Evolutionary conservation across 2,113 vertebrate genomes (phyloP).

Genomic region (Ahaetulla prasina): DNA sequence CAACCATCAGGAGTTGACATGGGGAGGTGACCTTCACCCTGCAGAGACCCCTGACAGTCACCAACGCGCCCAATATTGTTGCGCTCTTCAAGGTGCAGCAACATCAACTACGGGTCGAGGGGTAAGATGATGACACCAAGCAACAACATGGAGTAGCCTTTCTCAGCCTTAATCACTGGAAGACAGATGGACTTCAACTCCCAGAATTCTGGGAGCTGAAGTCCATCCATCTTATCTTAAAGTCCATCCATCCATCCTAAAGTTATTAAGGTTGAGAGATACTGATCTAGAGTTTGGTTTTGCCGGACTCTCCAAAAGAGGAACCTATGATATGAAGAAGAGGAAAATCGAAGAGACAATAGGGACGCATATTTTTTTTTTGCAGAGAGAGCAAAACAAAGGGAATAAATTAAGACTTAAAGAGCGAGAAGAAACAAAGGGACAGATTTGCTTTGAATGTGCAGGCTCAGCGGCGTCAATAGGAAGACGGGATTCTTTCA

Average conservation of each 20-base stretch:
- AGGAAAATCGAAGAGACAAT: not conserved
- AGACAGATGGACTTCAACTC: too few species aligned
- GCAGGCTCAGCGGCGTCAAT: conserved; percentile 10
- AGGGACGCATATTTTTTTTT: not conserved
- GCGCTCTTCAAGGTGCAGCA: not conserved
- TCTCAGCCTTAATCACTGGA: too few species aligned
- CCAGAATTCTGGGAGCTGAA: not conserved
- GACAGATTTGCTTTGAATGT: conserved; percentile 21
- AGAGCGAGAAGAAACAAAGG: conserved; percentile 21
- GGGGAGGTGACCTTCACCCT: too few species aligned
- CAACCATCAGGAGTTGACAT: not conserved
- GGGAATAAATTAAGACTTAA: conserved; percentile 17
- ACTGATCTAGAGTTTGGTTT: not conserved
- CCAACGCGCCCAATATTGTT: too few species aligned
- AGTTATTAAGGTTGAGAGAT: not conserved
- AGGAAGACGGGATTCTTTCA: conserved; percentile 19
- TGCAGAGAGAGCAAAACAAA: not conserved
- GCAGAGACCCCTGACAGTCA: too few species aligned
- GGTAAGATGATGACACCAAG: not conserved
- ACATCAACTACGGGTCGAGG: not conserved
- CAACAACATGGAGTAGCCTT: not conserved
- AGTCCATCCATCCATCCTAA: too few species aligned
- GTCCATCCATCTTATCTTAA: not conserved
- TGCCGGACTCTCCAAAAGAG: not conserved
- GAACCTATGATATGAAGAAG: not conserved